phyloP scores from a whole-genome alignment of 2,888 invertebrate species.

The Neoitamus cyanurus region DNA sequence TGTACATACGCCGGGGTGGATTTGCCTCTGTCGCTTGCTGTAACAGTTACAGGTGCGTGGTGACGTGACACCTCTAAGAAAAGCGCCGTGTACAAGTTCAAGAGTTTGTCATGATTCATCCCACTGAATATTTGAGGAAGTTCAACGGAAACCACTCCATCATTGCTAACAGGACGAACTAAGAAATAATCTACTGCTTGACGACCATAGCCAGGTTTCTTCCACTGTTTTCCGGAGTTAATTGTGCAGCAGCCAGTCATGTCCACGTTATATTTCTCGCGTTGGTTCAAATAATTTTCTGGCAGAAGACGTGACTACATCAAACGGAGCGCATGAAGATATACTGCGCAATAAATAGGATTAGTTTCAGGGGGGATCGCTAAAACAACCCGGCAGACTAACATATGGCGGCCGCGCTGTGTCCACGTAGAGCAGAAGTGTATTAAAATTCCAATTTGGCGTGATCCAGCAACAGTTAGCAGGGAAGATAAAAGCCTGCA shows the following conservation, averaged over 20 bases:
- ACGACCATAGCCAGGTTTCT: too few relatives aligned
- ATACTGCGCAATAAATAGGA: slow-evolving; percentile 9
- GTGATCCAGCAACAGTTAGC: slow-evolving; percentile 33
- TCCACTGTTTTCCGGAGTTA: neutral
- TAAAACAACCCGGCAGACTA: neutral
- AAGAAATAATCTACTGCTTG: too few relatives aligned
- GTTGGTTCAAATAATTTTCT: neutral
- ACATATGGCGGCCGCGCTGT: neutral
- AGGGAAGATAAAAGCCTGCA: neutral
- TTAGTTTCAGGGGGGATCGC: neutral
- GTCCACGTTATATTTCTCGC: neutral
- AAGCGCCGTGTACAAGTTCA: too few relatives aligned
- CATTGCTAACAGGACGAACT: too few relatives aligned
- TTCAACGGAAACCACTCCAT: too few relatives aligned
- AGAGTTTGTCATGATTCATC: too few relatives aligned
- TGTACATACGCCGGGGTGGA: too few relatives aligned
- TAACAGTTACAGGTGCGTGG: too few relatives aligned
- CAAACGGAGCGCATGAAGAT: neutral
- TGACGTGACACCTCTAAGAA: too few relatives aligned
- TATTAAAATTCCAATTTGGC: slow-evolving; percentile 25
- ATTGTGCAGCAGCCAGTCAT: neutral
- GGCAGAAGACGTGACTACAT: neutral
- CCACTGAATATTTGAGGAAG: too few relatives aligned
- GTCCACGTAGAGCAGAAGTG: neutral
- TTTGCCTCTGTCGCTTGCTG: too few relatives aligned